Evolutionary conservation across 2,113 vertebrate species (phyloP).

Genomic region (Phodopus roborovskii): DNA sequence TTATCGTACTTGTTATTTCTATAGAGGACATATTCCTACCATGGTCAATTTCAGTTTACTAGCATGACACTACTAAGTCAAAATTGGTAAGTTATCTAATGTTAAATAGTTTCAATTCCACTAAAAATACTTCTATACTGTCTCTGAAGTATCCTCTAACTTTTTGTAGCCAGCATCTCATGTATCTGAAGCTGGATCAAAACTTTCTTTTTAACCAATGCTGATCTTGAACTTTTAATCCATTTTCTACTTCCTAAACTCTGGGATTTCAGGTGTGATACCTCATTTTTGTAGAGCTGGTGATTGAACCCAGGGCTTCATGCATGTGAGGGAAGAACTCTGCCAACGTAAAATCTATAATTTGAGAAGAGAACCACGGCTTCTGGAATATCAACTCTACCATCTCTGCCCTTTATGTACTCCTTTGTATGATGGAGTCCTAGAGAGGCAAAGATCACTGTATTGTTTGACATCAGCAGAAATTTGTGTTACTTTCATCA

Average conservation of each 20-base stretch:
- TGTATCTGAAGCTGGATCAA: background rate
- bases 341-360: background rate
- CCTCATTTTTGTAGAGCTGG: background rate
- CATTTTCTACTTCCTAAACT: background rate
- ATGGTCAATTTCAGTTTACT: slow-evolving; percentile 55
- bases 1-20: slow-evolving; percentile 45
- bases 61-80: slow-evolving; percentile 12
- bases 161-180: background rate
- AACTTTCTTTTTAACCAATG: background rate
- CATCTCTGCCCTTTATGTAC: background rate
- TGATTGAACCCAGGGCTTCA: background rate
- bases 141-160: slow-evolving; percentile 8
- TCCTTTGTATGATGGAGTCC: background rate
- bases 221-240: background rate
- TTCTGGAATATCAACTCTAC: background rate
- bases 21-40: background rate
- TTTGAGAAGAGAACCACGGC: slow-evolving; percentile 10
- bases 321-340: background rate
- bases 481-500: slow-evolving; percentile 20
- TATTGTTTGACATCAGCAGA: background rate
- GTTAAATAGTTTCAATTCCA: background rate
- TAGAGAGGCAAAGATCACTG: background rate
- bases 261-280: background rate
- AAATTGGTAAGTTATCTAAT: background rate
- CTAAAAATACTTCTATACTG: background rate